Base-by-base conservation (phyloP, 2,797 vertebrate species). In the Pangasius krempfi region DNA sequence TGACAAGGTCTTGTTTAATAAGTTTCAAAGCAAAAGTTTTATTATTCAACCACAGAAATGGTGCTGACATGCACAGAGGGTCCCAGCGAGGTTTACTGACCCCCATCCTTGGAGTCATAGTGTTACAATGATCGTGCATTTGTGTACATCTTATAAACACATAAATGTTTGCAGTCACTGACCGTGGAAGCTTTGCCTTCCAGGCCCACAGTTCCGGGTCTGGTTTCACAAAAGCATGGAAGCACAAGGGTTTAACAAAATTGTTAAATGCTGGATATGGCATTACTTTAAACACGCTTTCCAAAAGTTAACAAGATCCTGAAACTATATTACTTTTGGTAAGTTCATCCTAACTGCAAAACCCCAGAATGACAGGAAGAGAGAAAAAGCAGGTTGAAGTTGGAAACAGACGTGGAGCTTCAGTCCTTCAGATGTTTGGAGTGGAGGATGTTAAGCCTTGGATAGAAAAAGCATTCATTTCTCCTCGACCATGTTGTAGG, bases 111-210 rank as follows among this genome's bases (percentile, higher is more conserved):
- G n/a, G 70, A 33, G 81, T 30, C 66, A 2, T 33, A 16, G 44
- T 54, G 86, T 79, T 68, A 87, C 86, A 27, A 7, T 5, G 13
- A 66, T 70, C 10, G 18, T 47, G 64, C 40, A 54, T 78, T 85
- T 88, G 58, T 85, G 62, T 85, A 84, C 44, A 0, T 84, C 56
- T 22, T 84, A 14, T 78, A 88, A 85, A 88, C 84, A 44, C 16
- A 62, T 54, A 68, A 52, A 88, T 66, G 47, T 83, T 52, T 81
- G 76, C 54, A 89, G 47, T 72, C 64, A 86, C n/a, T 89, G 75
- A 72, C 64, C 88, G 70, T 70, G 52, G 75, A 86, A 50, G 64
- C 88, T 62, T 50, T 81, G 75, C 52, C 50, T 60, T 70, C 40
- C 83, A 70, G 83, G 64, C 83, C 47, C 64, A 70, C 47, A 54